Evolutionary conservation across 2,888 invertebrate genomes (phyloP).

Genomic region (Alitta virens): DNA sequence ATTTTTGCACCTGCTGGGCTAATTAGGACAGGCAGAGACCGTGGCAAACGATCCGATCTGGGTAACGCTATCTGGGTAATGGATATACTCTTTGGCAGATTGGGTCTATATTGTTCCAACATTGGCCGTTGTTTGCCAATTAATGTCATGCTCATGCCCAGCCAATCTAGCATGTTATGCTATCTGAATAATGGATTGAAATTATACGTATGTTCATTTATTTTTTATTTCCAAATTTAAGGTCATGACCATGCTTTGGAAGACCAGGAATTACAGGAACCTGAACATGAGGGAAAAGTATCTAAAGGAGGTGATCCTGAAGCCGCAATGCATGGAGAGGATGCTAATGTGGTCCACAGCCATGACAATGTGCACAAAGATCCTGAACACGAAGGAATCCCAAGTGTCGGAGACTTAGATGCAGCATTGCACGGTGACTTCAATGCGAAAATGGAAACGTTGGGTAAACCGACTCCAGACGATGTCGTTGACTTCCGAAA

Average conservation of each 20-base stretch:
- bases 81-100: no score
- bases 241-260: conserved; percentile 13
- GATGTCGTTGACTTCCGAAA: not conserved
- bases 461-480: not conserved
- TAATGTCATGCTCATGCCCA: no score
- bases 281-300: not conserved
- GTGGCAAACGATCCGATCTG: no score
- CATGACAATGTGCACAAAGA: conserved; percentile 4
- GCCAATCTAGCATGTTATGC: no score
- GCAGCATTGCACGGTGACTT: conserved; percentile 8
- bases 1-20: no score
- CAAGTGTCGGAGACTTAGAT: conserved; percentile 1
- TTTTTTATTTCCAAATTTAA: no score
- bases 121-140: no score
- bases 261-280: conserved; percentile 16
- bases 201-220: no score
- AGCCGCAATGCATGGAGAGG: conserved; percentile 1
- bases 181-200: no score
- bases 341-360: conserved; percentile 3
- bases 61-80: no score
- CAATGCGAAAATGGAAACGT: not conserved
- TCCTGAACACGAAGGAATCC: not conserved
- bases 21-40: no score
- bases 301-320: not conserved
- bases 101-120: no score